Evolutionary conservation across 2,888 invertebrate species (phyloP), one percentile per base, ranked within the genome.

Genomic region (Tinea trinotella): DNA sequence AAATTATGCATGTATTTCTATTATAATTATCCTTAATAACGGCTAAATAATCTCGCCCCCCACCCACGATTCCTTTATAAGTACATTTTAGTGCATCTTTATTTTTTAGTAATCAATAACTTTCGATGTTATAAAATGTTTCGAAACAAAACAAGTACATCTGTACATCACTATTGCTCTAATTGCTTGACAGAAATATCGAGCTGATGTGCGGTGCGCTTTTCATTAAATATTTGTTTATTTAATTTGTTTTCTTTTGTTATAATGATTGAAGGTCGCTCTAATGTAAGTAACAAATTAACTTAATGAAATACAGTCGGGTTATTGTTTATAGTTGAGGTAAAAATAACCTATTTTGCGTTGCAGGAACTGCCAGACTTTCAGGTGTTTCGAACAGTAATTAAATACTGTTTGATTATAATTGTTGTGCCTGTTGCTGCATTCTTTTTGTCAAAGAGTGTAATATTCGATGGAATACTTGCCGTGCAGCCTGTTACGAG

Each of bases 351-450:
- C 64, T 55, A 54, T 15, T 59, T 59, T 63, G 61, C 56, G 58
- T 88, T 87, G 62, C 73, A 90, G 89, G 90, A 90, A 67, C 67
- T 88, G 68, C 87, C 90, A 59, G 93, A 93, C 72, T 88, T 91
- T 62, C 89, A 89, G 69, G 88, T 92, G 6, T 94, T 95, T 71
- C 90, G 87, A 71, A 92, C 91, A 59, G 93, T 94, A 52, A 88
- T 95, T 57, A 89, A 90, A 64, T 93, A 95, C 74, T 92, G 91
- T 71, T 76, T 92, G 55, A 83, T 93, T 56, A 93, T 95, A 62
- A 90, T 95, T 57, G 87, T 91, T 52, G 87, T 93, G 57, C 95
- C 95, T 18, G 90, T 95, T 49, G 61, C 90, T 19, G 89, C 92
- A 15, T 95, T 95, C 71, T 94, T 95, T 66, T 64, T 77, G 7